Evolutionary conservation across 1,140 invertebrate species (phyloP), one percentile per base, ranked within the genome.

Genomic region (Eciton burchellii): DNA sequence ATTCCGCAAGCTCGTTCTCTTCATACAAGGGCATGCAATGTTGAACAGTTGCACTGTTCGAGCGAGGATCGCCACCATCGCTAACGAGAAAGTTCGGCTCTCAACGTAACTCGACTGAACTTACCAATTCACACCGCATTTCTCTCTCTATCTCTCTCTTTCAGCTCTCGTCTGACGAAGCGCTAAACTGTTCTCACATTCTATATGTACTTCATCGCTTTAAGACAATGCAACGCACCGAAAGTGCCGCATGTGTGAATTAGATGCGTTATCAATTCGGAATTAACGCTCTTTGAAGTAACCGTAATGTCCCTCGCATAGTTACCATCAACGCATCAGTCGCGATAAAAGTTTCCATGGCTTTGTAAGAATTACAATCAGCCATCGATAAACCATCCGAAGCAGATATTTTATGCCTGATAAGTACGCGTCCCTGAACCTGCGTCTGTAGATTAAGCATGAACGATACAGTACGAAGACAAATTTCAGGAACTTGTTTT

Each of bases 51-150:
- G 14, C 24, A 43, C n/a, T 41, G 26, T 70, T 56, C 59, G 63
- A 11, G 26, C 5, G 9, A 26, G 57, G 45, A 56, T 87, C 52
- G 29, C 11, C 59, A 60, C 71, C 76, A 84, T 87, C 63, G 47
- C 82, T 81, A 43, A 63, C 63, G 26, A 41, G 68, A 63, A 84
- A 86, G 57, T 84, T 86, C 9, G 29, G 29, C 52, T 29, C 66
- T 79, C 45, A 19, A 52, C 59, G 71, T 77, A 87, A 83, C 62
- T 83, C 62, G n/a, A 57, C 60, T 45, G 62, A 84, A 84, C 21
- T 82, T 86, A 73, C 56, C 65, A 74, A 73, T 86, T 87, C 66
- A 45, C 65, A 79, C 68, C 57, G 73, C 57, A 11, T 62, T 47
- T 81, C 59, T 82, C 60, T n/a, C n/a, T n/a, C n/a, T n/a, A n/a